These are phyloP conservation scores for Drosophila athabasca DNA, from an alignment of 1,140 invertebrate species.

Conservation along the genomic window DNA sequence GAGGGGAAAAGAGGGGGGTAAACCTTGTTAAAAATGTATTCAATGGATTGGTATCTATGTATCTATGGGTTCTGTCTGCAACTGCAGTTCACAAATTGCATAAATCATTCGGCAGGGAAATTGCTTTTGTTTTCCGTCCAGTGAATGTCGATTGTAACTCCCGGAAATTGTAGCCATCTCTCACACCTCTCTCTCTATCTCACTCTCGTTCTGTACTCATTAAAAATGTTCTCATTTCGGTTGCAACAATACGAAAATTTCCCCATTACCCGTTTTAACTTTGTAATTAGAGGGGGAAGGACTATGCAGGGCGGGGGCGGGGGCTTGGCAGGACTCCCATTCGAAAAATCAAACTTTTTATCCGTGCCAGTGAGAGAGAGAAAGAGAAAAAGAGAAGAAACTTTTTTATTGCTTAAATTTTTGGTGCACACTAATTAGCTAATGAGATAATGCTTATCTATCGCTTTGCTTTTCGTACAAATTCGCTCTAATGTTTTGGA, in stretches of 20 bases:
- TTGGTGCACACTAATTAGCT: constrained; percentile 71
- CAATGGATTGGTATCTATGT: neutral
- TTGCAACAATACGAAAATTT: constrained; percentile 48
- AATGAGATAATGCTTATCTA: constrained; percentile 81
- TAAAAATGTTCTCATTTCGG: constrained; percentile 42
- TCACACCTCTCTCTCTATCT: constrained; percentile 6
- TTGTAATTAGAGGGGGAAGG: constrained; percentile 62
- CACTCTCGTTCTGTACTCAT: constrained; percentile 24
- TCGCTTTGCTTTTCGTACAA: constrained; percentile 45
- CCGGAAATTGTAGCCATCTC: constrained; percentile 64
- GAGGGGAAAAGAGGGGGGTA: neutral
- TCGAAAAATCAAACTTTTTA: constrained; percentile 49
- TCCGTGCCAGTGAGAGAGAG: constrained; percentile 18
- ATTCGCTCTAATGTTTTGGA: constrained; percentile 26
- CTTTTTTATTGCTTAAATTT: constrained; percentile 79
- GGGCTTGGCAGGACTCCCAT: constrained; percentile 21
- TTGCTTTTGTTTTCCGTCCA: constrained; percentile 74
- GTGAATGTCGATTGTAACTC: constrained; percentile 18
- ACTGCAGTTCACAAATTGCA: constrained; percentile 51
- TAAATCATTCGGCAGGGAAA: constrained; percentile 81
- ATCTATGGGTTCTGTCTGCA: constrained; percentile 48
- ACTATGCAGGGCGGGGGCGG: neutral
- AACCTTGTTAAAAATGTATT: constrained; percentile 57
- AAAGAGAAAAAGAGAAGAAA: constrained; percentile 27
- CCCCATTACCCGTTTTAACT: constrained; percentile 70